Evolutionary conservation across 2,888 invertebrate genomes (phyloP), one percentile per base, ranked within the genome.

Genomic region (Crematogaster levior): DNA sequence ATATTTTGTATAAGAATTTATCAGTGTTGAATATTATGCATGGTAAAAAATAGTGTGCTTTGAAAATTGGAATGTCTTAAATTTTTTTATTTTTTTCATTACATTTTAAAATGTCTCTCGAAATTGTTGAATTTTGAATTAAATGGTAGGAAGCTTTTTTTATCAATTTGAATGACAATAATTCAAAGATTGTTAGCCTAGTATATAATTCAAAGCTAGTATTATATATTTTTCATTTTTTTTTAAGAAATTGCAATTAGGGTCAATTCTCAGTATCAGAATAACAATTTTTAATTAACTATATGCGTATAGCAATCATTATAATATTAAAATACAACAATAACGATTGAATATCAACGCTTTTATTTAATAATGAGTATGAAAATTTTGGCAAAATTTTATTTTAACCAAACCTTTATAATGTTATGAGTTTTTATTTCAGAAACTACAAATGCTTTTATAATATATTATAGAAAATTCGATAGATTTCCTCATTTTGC

Each of bases 201-300:
- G 15, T n/a, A 48, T 12, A 66, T n/a, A n/a, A n/a, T n/a, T n/a
- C n/a, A n/a, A n/a, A n/a, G n/a, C n/a, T n/a, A n/a, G n/a, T n/a
- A n/a, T n/a, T n/a, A n/a, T n/a, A n/a, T n/a, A n/a, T n/a, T n/a
- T n/a, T n/a, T 34, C n/a, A 15, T 3, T 15, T 30, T 34, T 51
- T 18, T 34, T 2, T 0, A 21, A 21, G 1, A 37, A 53, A 34
- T 34, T 24, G 1, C 15, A 68, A 68, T 68, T 7, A 15, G 0
- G 3, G 9, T 48, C n/a, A n/a, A n/a, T 37, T 24, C 15, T 46
- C 46, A 6, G 7, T 68, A 37, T 21, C 2, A 37, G 1, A 37
- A 24, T 12, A 61, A 34, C 12, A 68, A 7, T n/a, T 34, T 51
- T 68, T 34, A 70, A 70, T 37, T 53, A 70, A 3, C 24, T 51